Base-by-base conservation (phyloP, 2,797 vertebrate genomes). In the Acipenser oxyrinchus region DNA sequence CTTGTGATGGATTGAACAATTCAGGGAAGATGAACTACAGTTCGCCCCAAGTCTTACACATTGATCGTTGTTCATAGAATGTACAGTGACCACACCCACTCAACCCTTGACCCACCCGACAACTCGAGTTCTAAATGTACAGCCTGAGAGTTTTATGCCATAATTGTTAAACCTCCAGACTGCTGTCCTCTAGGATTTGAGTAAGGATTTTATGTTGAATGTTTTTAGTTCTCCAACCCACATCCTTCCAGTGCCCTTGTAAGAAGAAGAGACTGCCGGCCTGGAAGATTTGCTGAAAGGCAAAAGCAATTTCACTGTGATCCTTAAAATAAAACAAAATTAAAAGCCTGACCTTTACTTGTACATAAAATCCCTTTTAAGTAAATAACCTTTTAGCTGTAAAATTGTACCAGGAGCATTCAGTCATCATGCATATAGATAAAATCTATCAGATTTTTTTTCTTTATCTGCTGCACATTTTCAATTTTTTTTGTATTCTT, bases 311-410 rank as follows among this genome's bases (percentile, higher is more conserved):
- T 93, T 93, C 85, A 87, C 84, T 88, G 86, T 73, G 73, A 76
- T 81, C 79, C 83, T 69, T 80, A 77, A 81, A 77, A 68, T 77
- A 75, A 74, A 37, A 37, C 2, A 37, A 62, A 62, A 69, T 63
- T 84, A 71, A 87, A 87, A 84, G 82, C 77, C 88, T 93, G 90
- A 94, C 90, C 91, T 94, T 94, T 93, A 86, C 81, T 80, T 81
- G 78, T 76, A 75, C 75, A 83, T 77, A 86, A 82, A 84, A 88
- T 87, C 83, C 88, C 90, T 89, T 90, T 92, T 90, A 89, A 91
- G 87, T 90, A 93, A 95, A 92, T 89, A 93, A 86, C 83, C 80
- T 88, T 86, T 90, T 83, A 84, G 82, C 87, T 85, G 86, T 84
- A 87, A 92, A 87, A 84, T 82, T 82, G 82, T 78, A 77, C 82